Base-by-base conservation (phyloP, 2,888 invertebrate species). In the Epistrophe eligans region DNA sequence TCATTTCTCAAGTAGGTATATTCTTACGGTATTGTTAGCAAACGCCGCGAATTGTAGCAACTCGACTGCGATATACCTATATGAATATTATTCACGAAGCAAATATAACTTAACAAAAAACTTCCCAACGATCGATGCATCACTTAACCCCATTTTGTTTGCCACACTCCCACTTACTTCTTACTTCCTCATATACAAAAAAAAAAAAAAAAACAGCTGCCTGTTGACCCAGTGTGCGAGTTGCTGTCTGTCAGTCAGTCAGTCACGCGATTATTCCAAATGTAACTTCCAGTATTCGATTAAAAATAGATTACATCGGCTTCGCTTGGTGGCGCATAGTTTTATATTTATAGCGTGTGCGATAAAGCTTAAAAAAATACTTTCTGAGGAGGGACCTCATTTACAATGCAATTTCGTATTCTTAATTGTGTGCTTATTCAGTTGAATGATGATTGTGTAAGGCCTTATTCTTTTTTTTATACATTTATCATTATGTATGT, bases 271-370 rank as follows among this genome's bases (percentile, higher is more conserved):
- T 85, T 45, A 77, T 85, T 85, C 19, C 77, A 72, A 85, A 70
- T 81, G 77, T 77, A 74, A 85, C 77, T 81, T 81, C 81, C 81
- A 81, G 81, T 45, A 73, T 77, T 85, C 70, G 73, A 81, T 85
- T 85, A 85, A 81, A 85, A 85, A 85, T 85, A 85, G 84, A 85
- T 85, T 85, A 81, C 38, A 48, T 73, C 77, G 58, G 73, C 67
- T 70, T 57, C 60, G 77, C 84, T 70, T 73, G 72, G 24, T 50
- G 72, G 72, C 80, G 72, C 77, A 72, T 72, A 55, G 70, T 66
- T 48, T 24, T 24, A 40, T 66, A 81, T 81, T 67, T 71, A 55
- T 81, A 73, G 52, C 48, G 52, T 45, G 52, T 45, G 60, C 24
- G 24, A 72, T 66, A 81, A 55, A 66, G 45, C 48, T 48, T 32